Base-by-base conservation (phyloP, 2,113 vertebrate genomes). In the Ammodytes marinus region DNA sequence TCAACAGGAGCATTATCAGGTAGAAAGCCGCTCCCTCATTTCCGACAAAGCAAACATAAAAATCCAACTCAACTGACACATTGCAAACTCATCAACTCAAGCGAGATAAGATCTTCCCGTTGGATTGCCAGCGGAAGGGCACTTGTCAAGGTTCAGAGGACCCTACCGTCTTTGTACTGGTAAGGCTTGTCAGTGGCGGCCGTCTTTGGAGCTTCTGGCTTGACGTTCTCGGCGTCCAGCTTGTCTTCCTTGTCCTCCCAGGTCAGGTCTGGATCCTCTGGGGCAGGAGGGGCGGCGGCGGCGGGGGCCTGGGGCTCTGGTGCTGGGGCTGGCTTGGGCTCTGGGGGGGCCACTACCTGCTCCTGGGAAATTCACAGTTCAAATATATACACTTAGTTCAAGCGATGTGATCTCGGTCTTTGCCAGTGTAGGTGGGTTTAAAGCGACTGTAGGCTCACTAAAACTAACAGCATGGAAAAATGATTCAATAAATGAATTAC, bases 231-330 rank as follows among this genome's bases (percentile, higher is more conserved):
- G 0, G 97, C 95, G 45, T 97, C 96, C 58, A 97, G 89, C 81
- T 99, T 99, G 88, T 98, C 98, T 69, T 99, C 97, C 84, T 99
- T 99, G 57, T 99, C 97, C 71, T 99, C 98, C 98, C 98, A 99
- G 0, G 97, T 98, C 89, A 99, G 95, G 7, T 99, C 98, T 0
- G 95, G 82, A 19, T 99, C 97, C 69, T 97, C 97, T 6, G 92
- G 91, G 4, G 93, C 76, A 7, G 91, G 84, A 8, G 94, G 74
- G 95, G 96, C 19, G 50, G 79, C 77, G 50, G 79, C 77, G 2
- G 58, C 63, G 5, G 65, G 0, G 60, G 95, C 90, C 72, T 95
- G 92, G 69, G 94, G 6, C 80, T 95, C 50, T 52, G 80, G 45
- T 61, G 81, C 77, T 40, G 68, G 69, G 40, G 69, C 45, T 1